Conservation (phyloP, 2,797 vertebrate genomes). For the Pipistrellus nathusii region DNA sequence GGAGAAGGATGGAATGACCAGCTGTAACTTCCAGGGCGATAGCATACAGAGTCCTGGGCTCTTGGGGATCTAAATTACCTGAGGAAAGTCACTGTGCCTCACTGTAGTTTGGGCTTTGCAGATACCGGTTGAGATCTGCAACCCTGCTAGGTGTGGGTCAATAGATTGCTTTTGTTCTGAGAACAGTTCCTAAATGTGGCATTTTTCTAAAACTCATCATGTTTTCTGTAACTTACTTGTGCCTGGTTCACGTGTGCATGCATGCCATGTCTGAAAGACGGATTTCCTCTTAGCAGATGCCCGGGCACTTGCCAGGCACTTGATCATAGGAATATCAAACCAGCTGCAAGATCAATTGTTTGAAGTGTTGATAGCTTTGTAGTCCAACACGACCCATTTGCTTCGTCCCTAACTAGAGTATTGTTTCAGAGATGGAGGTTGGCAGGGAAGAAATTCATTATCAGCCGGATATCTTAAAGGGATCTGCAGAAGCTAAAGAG, state of each 20-base stretch:
- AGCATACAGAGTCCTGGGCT: not conserved
- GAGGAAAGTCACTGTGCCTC: not conserved
- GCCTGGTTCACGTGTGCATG: not conserved
- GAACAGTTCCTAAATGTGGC: constrained; percentile 43
- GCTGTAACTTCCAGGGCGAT: not conserved
- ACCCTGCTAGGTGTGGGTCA: constrained; percentile 52
- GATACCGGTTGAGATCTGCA: constrained; percentile 61
- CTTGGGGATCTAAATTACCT: not conserved
- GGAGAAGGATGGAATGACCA: constrained; percentile 31
- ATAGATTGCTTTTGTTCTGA: not conserved
- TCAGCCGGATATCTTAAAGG: constrained; percentile 73
- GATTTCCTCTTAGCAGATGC: not conserved
- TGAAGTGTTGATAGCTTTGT: constrained; percentile 76
- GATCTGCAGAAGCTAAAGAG: constrained; percentile 80
- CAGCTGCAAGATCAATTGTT: constrained; percentile 69
- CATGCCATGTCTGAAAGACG: constrained; percentile 50
- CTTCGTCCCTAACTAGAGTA: constrained; percentile 72
- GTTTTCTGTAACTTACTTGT: constrained; percentile 40
- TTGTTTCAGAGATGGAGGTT: constrained; percentile 75
- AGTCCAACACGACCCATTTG: constrained; percentile 77
- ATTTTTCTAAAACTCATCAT: constrained; percentile 51
- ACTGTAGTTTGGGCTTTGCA: not conserved
- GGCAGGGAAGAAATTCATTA: constrained; percentile 76
- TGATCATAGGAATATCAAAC: constrained; percentile 4
- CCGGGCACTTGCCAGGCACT: not conserved